A percentile compares a stretch with the other conserved stretches of the same genome.
These are phyloP conservation scores for Ophion ventricosus DNA, from an alignment of 2,888 invertebrate species.

Conservation along the genomic window DNA sequence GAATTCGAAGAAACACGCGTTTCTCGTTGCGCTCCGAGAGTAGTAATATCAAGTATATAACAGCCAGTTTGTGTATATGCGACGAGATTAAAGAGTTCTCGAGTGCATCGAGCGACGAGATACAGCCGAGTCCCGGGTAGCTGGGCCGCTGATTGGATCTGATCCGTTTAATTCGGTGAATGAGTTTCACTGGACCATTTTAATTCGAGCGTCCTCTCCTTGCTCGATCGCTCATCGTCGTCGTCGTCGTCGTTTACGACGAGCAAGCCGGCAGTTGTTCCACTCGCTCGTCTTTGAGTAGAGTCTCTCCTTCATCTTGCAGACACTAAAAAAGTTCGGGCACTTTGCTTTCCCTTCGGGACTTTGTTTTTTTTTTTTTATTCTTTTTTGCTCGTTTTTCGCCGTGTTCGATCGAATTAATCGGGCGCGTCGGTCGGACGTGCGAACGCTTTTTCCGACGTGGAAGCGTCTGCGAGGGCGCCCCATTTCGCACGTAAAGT, in stretches of 20 bases:
- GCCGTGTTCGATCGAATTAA: conserved; percentile 44
- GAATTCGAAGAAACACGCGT: conserved; percentile 22
- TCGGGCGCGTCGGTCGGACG: not conserved
- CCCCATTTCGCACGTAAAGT: not conserved
- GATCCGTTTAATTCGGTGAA: conserved; percentile 81
- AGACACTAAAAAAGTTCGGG: conserved; percentile 38
- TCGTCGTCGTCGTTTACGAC: not conserved
- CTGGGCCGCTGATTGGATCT: conserved; percentile 77
- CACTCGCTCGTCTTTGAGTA: conserved; percentile 47
- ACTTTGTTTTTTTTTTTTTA: not conserved
- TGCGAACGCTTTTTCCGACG: not conserved
- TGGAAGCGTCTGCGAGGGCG: not conserved
- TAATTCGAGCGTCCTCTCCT: conserved; percentile 75
- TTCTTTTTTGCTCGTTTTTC: not conserved
- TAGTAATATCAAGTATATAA: conserved; percentile 13
- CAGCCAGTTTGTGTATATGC: conserved; percentile 24
- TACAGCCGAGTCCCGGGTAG: conserved; percentile 21
- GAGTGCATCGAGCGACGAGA: conserved; percentile 63
- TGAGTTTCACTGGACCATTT: conserved; percentile 81
- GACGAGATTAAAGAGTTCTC: conserved; percentile 44
- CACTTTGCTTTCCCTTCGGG: conserved; percentile 1
- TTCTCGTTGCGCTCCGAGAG: not conserved
- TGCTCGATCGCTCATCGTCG: conserved; percentile 45
- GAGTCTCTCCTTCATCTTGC: conserved; percentile 51
- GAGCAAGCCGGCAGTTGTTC: conserved; percentile 42